Evolutionary conservation across 2,797 vertebrate species (phyloP), one percentile per base, ranked within the genome.

Genomic region (Clangula hyemalis): DNA sequence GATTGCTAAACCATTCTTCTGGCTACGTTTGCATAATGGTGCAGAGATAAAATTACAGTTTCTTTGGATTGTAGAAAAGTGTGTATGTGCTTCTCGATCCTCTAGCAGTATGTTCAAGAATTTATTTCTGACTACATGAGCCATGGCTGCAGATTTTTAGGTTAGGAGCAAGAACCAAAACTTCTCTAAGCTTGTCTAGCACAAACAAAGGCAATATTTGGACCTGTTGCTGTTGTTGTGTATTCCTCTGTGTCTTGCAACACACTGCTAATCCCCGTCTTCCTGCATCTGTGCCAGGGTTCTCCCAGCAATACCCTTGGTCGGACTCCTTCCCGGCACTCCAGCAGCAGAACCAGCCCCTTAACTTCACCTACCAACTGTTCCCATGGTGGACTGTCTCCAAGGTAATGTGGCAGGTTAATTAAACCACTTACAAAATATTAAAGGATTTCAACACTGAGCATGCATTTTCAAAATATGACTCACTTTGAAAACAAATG

Each of bases 351-450:
- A 95, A 99, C 99, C 90, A 99, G 99, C 95, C 99, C 99, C 56
- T 98, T 99, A 88, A 99, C 99, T 75, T 99, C 99, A 49, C 99
- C 99, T 10, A 99, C 99, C 77, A 99, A 99, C 97, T 99, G 99
- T 90, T 99, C 99, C 94, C 99, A 99, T 13, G 99, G 99, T 43
- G 99, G 99, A 72, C 98, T 99, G 54, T 99, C 99, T 89, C 99
- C 99, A 82, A 99, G 99, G 99, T 99, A 99, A 98, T 85, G 82
- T 66, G 43, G 74, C 74, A 82, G 80, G 34, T 87, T 96, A 85
- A 95, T 94, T 95, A 88, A 95, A 95, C 30, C 69, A 80, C 81
- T 95, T 91, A 79, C 61, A 95, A 86, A 90, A 91, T 61, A n/a
- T 66, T 66, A 14, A 82, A 90, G 65, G 53, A 51, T 95, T 96